phyloP scores from a whole-genome alignment of 2,888 invertebrate genomes.

The Lepidochrysops patricia region DNA sequence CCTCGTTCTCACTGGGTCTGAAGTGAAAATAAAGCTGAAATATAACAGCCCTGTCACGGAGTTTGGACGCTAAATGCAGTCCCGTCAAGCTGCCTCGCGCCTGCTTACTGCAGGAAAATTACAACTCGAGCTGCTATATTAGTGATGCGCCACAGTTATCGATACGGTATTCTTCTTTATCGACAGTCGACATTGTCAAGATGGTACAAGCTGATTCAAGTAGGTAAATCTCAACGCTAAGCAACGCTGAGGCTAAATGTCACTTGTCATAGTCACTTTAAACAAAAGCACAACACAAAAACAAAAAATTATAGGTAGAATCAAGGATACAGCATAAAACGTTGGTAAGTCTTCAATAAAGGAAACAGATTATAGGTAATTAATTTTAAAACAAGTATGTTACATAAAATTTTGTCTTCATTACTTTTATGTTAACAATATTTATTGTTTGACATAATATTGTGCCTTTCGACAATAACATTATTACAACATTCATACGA shows the following conservation, averaged over 20 bases:
- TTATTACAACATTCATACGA: background rate
- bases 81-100: slow-evolving; percentile 9
- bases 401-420: background rate
- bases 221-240: background rate
- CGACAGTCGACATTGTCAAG: slow-evolving; percentile 14
- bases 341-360: too few relatives aligned
- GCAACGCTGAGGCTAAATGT: too few relatives aligned
- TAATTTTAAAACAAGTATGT: background rate
- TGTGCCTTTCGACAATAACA: background rate
- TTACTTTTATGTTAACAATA: background rate
- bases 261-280: background rate
- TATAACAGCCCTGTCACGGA: background rate
- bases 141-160: background rate
- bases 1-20: background rate
- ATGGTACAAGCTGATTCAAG: too few relatives aligned
- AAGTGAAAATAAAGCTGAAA: background rate
- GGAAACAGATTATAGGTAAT: too few relatives aligned
- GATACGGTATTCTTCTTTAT: slow-evolving; percentile 11
- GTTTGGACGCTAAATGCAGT: slow-evolving; percentile 19
- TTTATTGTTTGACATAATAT: background rate
- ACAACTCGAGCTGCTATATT: slow-evolving; percentile 21
- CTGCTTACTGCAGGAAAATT: slow-evolving; percentile 24
- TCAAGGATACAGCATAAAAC: too few relatives aligned
- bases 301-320: too few relatives aligned
- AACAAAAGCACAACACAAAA: too few relatives aligned